Base-by-base conservation (phyloP, 2,888 invertebrate species). In the Byasa hedistus region DNA sequence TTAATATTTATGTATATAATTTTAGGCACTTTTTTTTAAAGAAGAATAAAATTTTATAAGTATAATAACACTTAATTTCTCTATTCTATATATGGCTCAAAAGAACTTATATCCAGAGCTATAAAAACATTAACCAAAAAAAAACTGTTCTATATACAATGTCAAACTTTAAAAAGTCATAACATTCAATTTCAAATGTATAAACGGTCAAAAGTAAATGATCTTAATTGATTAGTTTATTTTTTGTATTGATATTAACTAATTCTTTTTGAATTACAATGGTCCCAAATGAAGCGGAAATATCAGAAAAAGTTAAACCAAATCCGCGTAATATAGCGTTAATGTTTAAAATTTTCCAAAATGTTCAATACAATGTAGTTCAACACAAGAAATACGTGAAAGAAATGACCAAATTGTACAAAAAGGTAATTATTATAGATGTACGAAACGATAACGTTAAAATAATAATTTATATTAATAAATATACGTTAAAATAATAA, bases 301-400 rank as follows among this genome's bases (percentile, higher is more conserved):
- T 77, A 21, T 71, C 77, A 48, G 79, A 78, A 69, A 64, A 79
- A 55, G 64, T 69, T 19, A 88, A 85, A 74, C 87, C 89, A 15
- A 91, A 91, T 64, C 88, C 89, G 51, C 82, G 83, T n/a, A 91
- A 91, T 72, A 82, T 88, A 76, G 76, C 81, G 7, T 78, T 75
- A 2, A 91, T 92, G 85, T 92, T 92, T 69, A 86, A 91, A 75
- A 93, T 94, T 77, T 94, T 95, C 82, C 90, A 93, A 74, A 93
- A 93, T 74, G 94, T 94, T 21, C 95, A 95, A 77, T 92, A 89
- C 68, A 94, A 93, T 72, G 93, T 94, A 71, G 94, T 94, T 5
- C 93, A 93, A 71, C 95, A 95, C 79, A 93, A 93, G 70, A 93
- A 93, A 76, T 93, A 93, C 72, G 85, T 93, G 0, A 94, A 94